These are phyloP conservation scores for Molossus alvarezi DNA, from an alignment of 2,797 vertebrate genomes.

Conservation along the genomic window DNA sequence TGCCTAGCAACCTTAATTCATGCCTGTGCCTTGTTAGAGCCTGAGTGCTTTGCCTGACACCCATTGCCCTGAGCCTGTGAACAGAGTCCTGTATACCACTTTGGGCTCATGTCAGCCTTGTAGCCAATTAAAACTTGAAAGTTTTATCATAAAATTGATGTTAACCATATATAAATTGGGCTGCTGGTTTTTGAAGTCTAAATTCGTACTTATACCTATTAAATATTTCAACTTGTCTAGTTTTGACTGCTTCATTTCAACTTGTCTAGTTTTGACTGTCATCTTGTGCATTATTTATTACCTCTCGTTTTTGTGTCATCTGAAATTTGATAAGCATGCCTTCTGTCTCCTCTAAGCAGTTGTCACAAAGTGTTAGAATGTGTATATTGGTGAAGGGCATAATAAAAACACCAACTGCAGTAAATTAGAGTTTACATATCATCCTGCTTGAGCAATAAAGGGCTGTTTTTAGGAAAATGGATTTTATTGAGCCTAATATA, in stretches of 20 bases:
- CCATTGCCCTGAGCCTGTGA: not conserved
- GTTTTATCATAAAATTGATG: not conserved
- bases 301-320: slow-evolving; percentile 57
- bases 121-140: slow-evolving; percentile 34
- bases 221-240: slow-evolving; percentile 28
- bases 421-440: slow-evolving; percentile 43
- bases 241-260: slow-evolving; percentile 15
- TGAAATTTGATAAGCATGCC: slow-evolving; percentile 76
- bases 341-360: slow-evolving; percentile 77
- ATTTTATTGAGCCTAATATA: slow-evolving; percentile 64
- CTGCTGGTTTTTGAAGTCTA: not conserved
- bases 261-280: slow-evolving; percentile 65
- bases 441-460: slow-evolving; percentile 34
- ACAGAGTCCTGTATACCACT: not conserved
- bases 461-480: slow-evolving; percentile 48
- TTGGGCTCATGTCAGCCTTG: not conserved
- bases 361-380: slow-evolving; percentile 77
- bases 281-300: slow-evolving; percentile 80
- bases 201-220: slow-evolving; percentile 59
- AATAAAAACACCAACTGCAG: slow-evolving; percentile 53
- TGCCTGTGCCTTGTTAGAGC: not conserved
- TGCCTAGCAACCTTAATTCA: not conserved
- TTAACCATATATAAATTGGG: not conserved
- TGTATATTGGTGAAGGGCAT: slow-evolving; percentile 62
- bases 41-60: not conserved